Conservation (phyloP, 2,113 vertebrate species). For the Oreotrochilus melanogaster region DNA sequence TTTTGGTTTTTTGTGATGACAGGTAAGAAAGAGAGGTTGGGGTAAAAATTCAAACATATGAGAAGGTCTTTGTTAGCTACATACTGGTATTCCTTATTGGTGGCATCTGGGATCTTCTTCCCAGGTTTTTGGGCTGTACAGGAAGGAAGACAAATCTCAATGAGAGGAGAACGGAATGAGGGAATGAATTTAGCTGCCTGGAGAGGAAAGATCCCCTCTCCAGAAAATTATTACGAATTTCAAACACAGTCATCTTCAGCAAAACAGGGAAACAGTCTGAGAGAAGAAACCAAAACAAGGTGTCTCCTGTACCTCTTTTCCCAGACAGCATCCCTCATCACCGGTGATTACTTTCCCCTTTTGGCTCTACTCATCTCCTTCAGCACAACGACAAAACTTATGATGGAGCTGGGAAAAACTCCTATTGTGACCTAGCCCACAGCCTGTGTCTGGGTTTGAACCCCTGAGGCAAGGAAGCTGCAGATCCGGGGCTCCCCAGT, state of each 20-base stretch:
- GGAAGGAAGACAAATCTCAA: background rate
- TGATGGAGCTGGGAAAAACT: background rate
- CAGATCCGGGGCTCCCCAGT: background rate
- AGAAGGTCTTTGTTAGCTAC: background rate
- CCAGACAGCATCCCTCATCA: conserved; percentile 67
- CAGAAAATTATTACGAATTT: background rate
- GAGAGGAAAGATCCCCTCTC: background rate
- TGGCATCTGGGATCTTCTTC: background rate
- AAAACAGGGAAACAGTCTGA: conserved; percentile 8
- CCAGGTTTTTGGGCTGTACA: background rate
- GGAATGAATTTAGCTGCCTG: background rate
- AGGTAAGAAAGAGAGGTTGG: background rate
- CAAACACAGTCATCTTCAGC: background rate
- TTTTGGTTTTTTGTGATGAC: background rate
- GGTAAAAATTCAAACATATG: background rate
- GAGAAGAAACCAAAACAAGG: conserved; percentile 43
- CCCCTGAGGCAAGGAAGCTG: background rate
- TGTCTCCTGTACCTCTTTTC: conserved; percentile 44
- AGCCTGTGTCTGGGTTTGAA: background rate
- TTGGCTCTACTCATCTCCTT: background rate
- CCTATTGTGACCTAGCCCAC: background rate
- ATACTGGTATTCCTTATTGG: background rate
- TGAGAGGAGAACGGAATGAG: background rate
- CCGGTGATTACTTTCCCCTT: conserved; percentile 11
- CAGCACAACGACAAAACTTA: conserved; percentile 12